A percentile compares a stretch with the other conserved stretches of the same genome.
phyloP scores from a whole-genome alignment of 2,113 vertebrate genomes.

The Cephalopterus ornatus region DNA sequence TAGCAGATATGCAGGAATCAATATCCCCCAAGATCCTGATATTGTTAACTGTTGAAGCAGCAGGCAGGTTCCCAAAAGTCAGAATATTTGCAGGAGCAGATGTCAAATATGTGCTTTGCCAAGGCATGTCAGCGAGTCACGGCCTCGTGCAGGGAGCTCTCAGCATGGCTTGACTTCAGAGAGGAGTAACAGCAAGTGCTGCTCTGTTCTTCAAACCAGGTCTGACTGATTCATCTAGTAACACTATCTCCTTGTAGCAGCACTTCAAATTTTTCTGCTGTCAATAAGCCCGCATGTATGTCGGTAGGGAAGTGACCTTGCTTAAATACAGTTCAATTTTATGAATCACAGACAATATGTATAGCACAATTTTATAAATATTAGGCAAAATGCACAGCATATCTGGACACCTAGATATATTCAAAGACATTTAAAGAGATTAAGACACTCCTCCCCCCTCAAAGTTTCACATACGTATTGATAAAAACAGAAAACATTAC shows the following conservation, averaged over 20 bases:
- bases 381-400: neutral
- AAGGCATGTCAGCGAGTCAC: neutral
- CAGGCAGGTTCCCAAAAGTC: neutral
- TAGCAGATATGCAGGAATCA: neutral
- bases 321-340: neutral
- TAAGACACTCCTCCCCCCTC: neutral
- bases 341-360: neutral
- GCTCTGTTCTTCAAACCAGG: neutral
- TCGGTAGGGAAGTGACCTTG: neutral
- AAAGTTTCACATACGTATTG: neutral
- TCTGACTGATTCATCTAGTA: neutral
- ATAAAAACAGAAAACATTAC: neutral
- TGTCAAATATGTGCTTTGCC: neutral
- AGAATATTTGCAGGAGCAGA: neutral
- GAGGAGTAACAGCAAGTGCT: neutral
- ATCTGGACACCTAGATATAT: neutral
- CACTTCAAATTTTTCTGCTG: neutral
- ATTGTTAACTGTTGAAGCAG: rapidly evolving
- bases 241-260: neutral
- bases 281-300: neutral
- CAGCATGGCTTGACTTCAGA: rapidly evolving
- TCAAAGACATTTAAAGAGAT: neutral
- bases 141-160: neutral
- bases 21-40: neutral
- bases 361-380: neutral